Percentiles rank a stretch among this genome's conserved stretches.
phyloP scores from a whole-genome alignment of 2,888 invertebrate species.

The Biston stratarius region DNA sequence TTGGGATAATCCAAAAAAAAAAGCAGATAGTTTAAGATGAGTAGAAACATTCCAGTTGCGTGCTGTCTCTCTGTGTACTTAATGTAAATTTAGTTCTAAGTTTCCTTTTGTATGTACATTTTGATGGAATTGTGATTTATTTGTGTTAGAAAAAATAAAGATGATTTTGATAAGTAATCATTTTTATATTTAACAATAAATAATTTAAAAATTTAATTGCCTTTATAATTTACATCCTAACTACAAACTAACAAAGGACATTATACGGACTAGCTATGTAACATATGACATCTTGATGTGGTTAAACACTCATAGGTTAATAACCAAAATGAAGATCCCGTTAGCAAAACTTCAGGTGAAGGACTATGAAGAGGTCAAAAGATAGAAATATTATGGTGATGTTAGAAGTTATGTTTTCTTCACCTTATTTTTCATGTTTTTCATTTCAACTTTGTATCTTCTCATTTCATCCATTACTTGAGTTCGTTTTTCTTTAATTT shows the following conservation, averaged over 20 bases:
- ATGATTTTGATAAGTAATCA: slow-evolving; percentile 62
- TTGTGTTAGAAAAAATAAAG: slow-evolving; percentile 62
- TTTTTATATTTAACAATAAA: slow-evolving; percentile 73
- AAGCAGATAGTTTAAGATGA: slow-evolving; percentile 32
- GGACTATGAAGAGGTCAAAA: neutral
- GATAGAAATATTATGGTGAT: neutral
- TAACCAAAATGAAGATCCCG: neutral
- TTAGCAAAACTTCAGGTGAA: neutral
- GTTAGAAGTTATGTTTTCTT: slow-evolving; percentile 66
- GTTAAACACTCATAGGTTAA: neutral
- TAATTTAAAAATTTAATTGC: slow-evolving; percentile 53
- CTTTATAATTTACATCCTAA: slow-evolving; percentile 20
- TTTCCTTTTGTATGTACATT: slow-evolving; percentile 77
- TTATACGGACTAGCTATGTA: slow-evolving; percentile 6
- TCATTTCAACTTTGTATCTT: slow-evolving; percentile 80
- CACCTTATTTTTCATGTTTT: slow-evolving; percentile 78
- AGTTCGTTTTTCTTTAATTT: slow-evolving; percentile 75
- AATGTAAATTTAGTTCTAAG: slow-evolving; percentile 58
- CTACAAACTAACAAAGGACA: slow-evolving; percentile 6
- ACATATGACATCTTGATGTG: neutral
- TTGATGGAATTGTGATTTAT: slow-evolving; percentile 77
- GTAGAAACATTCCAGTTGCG: slow-evolving; percentile 78
- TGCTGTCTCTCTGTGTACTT: slow-evolving; percentile 83
- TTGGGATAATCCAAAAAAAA: too few species aligned
- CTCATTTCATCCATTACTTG: slow-evolving; percentile 84